Evolutionary conservation across 2,888 invertebrate species (phyloP), one percentile per base, ranked within the genome.

Genomic region (Baccha elongata): DNA sequence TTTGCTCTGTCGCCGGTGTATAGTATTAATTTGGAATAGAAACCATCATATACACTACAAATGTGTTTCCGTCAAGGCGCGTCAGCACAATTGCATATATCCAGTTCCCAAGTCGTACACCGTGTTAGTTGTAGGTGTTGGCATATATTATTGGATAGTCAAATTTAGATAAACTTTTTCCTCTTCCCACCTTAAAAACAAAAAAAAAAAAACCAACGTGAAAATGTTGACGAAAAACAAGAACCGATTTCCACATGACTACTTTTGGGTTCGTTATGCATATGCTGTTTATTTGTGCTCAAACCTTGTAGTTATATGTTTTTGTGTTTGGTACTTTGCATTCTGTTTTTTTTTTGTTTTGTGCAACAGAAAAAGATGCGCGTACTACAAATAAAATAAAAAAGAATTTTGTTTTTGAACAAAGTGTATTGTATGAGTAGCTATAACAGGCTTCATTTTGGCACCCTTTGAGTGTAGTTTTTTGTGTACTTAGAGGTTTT

Each of bases 201-300:
- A n/a, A n/a, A n/a, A n/a, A n/a, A n/a, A n/a, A n/a, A n/a, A n/a
- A n/a, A n/a, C n/a, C n/a, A n/a, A n/a, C 21, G 13, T 15, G 71
- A 68, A 68, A 60, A 60, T 60, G 37, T 60, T 73, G 55, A 72
- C 37, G 60, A 78, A 65, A 21, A 55, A 37, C 37, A 11, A 65
- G 29, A 74, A 64, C 69, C 68, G 64, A 75, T 75, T 75, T 75
- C 44, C 80, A 71, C 75, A 69, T 69, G 80, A 69, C 64, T 69
- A 75, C 80, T 68, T 69, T 42, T 48, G 64, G 52, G 29, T 71
- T 80, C 58, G 58, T 44, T 69, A 69, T 74, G 69, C 69, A 75
- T 69, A 52, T 80, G 69, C 80, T 75, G 69, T 75, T 80, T 80
- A 65, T 75, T 65, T 55, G 65, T 35, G 26, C 44, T 17, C 26